These are phyloP conservation scores for Ciconia nigra DNA, from an alignment of 2,797 vertebrate genomes.

Conservation along the genomic window DNA sequence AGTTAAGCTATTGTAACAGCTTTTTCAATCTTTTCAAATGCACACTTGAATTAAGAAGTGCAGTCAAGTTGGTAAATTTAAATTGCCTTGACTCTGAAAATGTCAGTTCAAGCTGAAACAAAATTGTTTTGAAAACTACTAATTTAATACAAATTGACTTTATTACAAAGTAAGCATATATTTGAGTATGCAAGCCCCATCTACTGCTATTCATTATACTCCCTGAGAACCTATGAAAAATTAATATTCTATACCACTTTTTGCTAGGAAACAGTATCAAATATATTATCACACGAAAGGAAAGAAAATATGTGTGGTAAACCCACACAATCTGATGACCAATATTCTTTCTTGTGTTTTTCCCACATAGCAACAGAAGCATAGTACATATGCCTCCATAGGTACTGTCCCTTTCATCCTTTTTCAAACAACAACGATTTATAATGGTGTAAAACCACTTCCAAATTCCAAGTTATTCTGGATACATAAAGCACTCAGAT, in stretches of 20 bases:
- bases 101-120: conserved; percentile 57
- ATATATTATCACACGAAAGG: not conserved
- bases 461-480: not conserved
- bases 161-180: conserved; percentile 45
- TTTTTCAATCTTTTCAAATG: conserved; percentile 52
- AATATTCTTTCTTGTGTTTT: not conserved
- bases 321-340: not conserved
- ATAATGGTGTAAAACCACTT: not conserved
- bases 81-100: conserved; percentile 57
- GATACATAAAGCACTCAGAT: not conserved
- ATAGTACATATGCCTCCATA: not conserved
- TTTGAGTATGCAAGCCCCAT: conserved; percentile 17
- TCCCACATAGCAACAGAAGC: not conserved
- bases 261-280: not conserved
- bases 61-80: conserved; percentile 63
- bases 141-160: conserved; percentile 62
- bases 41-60: conserved; percentile 57
- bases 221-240: conserved; percentile 28
- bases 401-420: not conserved
- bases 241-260: conserved; percentile 13
- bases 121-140: conserved; percentile 62
- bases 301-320: not conserved
- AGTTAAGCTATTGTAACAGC: conserved; percentile 40
- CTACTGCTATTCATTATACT: conserved; percentile 23
- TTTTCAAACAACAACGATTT: not conserved